These are phyloP conservation scores for Strix uralensis DNA, from an alignment of 2,113 vertebrate species.

Conservation along the genomic window DNA sequence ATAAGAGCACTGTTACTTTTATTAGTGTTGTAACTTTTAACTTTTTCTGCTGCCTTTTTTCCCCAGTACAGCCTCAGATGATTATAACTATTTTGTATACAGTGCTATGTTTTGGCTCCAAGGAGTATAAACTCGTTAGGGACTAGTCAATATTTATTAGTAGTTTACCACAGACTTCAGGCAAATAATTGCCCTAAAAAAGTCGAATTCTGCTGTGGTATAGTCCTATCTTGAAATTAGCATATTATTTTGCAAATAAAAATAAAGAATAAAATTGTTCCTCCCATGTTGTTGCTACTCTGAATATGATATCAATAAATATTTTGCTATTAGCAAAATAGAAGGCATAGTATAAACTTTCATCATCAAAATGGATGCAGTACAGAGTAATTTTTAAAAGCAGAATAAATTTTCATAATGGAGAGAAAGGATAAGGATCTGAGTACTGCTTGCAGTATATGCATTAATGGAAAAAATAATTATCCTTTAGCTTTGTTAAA, in stretches of 20 bases:
- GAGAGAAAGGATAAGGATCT: not conserved
- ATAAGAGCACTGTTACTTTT: not conserved
- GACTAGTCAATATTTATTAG: conserved; percentile 15
- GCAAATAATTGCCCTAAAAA: not conserved
- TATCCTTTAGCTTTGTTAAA: not conserved
- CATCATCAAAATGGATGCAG: not conserved
- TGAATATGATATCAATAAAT: not conserved
- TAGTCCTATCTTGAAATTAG: not conserved
- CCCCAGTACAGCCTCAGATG: not conserved
- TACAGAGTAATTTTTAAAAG: not conserved
- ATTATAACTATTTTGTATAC: not conserved
- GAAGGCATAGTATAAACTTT: not conserved
- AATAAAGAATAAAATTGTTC: not conserved
- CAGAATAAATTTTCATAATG: not conserved
- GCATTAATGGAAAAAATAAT: not conserved
- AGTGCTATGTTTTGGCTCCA: not conserved
- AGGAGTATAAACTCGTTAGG: not conserved
- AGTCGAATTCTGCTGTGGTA: not conserved
- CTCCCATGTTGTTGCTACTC: not conserved
- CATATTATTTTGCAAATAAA: not conserved
- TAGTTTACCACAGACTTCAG: not conserved
- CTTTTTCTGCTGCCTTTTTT: not conserved
- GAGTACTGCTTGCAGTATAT: not conserved
- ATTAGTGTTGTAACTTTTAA: not conserved
- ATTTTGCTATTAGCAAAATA: not conserved